Evolutionary conservation across 2,113 vertebrate species (phyloP).

Genomic region (Caranx melampygus): DNA sequence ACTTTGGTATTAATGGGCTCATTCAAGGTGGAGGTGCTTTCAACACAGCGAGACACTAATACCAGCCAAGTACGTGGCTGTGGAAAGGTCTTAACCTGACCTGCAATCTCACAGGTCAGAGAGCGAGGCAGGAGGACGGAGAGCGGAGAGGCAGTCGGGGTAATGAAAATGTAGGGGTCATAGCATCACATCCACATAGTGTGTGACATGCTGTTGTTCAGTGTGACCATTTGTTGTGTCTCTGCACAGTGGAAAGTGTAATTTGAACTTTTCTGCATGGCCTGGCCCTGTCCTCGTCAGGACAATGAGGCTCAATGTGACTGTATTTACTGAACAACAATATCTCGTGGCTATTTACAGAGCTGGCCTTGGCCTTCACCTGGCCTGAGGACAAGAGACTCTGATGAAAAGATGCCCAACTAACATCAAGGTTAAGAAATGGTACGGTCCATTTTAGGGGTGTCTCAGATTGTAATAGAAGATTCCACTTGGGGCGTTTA

Average conservation of each 20-base stretch:
- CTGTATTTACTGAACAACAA: not conserved
- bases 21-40: constrained; percentile 56
- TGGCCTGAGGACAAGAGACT: too few relatives aligned
- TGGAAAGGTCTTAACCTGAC: constrained; percentile 74
- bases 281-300: not conserved
- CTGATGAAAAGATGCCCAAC: too few relatives aligned
- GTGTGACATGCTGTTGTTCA: constrained; percentile 9
- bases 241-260: not conserved
- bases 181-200: constrained; percentile 46
- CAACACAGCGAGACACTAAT: constrained; percentile 37
- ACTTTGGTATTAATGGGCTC: constrained; percentile 64
- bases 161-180: constrained; percentile 74
- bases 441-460: too few relatives aligned
- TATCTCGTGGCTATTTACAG: not conserved
- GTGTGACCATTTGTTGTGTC: constrained; percentile 8
- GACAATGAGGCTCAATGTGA: not conserved
- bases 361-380: too few relatives aligned
- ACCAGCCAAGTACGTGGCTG: constrained; percentile 40
- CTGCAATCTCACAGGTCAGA: constrained; percentile 72
- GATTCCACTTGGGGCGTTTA: too few relatives aligned
- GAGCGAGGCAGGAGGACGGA: constrained; percentile 28
- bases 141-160: constrained; percentile 6
- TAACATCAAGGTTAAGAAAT: too few relatives aligned
- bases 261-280: constrained; percentile 13
- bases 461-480: too few relatives aligned